phyloP scores from a whole-genome alignment of 2,888 invertebrate genomes.

The Embidobia sp. region DNA sequence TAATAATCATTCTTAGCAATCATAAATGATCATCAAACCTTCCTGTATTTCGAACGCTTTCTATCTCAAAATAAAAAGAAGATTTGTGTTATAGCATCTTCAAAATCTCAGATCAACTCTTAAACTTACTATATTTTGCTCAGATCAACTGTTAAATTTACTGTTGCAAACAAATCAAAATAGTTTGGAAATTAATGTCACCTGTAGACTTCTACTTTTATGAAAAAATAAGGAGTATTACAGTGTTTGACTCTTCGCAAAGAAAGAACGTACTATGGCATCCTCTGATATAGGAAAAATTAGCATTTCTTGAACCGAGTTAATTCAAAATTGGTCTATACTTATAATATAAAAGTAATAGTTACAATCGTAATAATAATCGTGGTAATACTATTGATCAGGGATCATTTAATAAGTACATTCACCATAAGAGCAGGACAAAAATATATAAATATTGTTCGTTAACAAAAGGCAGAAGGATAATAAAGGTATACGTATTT shows the following conservation, averaged over 20 bases:
- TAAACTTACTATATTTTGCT: too few relatives aligned
- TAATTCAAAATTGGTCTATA: slow-evolving; percentile 37
- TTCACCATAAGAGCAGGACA: too few relatives aligned
- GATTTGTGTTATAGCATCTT: too few relatives aligned
- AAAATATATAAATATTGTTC: slow-evolving; percentile 40
- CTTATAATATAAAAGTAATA: slow-evolving; percentile 43
- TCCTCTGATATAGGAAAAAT: slow-evolving; percentile 16
- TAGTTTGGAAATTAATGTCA: too few relatives aligned
- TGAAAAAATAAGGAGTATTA: too few relatives aligned
- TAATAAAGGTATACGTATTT: too few relatives aligned
- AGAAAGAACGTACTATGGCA: slow-evolving; percentile 58
- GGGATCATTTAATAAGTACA: too few relatives aligned
- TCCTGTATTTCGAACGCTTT: neutral
- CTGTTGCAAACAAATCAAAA: too few relatives aligned
- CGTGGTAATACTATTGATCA: too few relatives aligned
- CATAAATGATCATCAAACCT: slow-evolving; percentile 17
- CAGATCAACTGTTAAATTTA: too few relatives aligned
- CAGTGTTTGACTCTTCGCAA: neutral
- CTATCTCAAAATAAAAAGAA: neutral
- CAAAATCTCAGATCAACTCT: too few relatives aligned
- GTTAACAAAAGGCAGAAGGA: slow-evolving; percentile 66
- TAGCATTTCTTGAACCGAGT: slow-evolving; percentile 16
- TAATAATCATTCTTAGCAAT: slow-evolving; percentile 44
- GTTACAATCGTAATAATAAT: slow-evolving; percentile 58
- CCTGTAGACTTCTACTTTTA: too few relatives aligned